These are phyloP conservation scores for Sebastes baramenuke DNA, from an alignment of 2,797 vertebrate species.

Conservation along the genomic window DNA sequence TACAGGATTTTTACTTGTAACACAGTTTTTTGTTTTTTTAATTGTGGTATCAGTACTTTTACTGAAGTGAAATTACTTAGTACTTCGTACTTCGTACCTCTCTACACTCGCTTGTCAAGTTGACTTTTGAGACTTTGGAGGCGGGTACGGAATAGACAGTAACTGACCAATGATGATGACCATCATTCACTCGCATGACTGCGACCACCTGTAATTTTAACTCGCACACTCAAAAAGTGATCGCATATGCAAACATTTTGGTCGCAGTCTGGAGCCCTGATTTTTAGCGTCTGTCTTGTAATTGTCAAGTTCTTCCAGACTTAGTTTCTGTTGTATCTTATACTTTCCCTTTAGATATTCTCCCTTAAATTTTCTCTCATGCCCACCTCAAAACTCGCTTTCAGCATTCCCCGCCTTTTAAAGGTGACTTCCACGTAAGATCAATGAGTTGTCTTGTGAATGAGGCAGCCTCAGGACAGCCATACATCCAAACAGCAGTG, in stretches of 20 bases:
- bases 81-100: too few species aligned
- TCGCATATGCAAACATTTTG: too few species aligned
- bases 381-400: conserved; percentile 34
- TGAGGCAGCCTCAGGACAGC: conserved; percentile 62
- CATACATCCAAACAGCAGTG: conserved; percentile 66
- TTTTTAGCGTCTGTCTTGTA: neutral
- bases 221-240: too few species aligned
- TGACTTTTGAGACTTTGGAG: neutral
- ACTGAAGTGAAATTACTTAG: neutral
- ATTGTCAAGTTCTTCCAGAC: neutral
- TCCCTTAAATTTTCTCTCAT: neutral
- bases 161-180: neutral
- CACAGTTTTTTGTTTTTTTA: too few species aligned
- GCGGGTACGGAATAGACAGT: neutral
- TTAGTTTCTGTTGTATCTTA: neutral
- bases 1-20: too few species aligned
- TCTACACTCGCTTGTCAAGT: neutral
- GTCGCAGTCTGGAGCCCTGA: neutral
- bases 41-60: neutral
- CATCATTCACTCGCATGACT: too few species aligned
- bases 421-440: conserved; percentile 72
- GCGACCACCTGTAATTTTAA: neutral
- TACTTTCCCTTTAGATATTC: neutral
- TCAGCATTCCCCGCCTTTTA: conserved; percentile 27
- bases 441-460: conserved; percentile 70